Evolutionary conservation across 1,140 invertebrate genomes (phyloP), one percentile per base, ranked within the genome.

Genomic region (Cryptotermes secundus): DNA sequence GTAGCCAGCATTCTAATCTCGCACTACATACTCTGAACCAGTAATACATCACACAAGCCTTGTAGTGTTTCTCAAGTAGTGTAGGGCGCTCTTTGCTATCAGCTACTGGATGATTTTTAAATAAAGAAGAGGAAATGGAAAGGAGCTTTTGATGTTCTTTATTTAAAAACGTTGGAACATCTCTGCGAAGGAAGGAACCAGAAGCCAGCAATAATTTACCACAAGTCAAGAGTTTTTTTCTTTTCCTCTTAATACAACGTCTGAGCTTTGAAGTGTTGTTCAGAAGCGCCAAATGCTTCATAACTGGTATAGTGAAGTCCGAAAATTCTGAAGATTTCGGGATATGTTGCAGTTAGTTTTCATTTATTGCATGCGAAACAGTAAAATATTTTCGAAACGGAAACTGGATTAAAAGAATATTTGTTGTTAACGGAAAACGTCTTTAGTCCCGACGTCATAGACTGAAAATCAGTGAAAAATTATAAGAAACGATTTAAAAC

Each of bases 151-250:
- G 59, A 72, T 72, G 59, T 72, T 72, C 59, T 31, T 31, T 72
- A 72, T 72, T 72, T 72, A 72, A 72, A 72, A 72, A 72, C 59
- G 31, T n/a, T 72, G 26, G 26, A 72, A 72, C 59, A 72, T 72
- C 59, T n/a, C 59, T 72, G 59, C 59, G 59, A 72, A 72, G 59
- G 59, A 72, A 72, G 59, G 31, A 72, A 72, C 59, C 59, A 72
- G 59, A 72, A 72, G 59, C 59, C 59, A 72, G 59, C n/a, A 72
- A 72, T 72, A 72, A 72, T 72, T 72, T 72, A 72, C 59, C 59
- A 31, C 59, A 72, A 72, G 59, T 31, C 59, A 16, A 72, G 59
- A 72, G 59, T 31, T 72, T 72, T 72, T 72, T 59, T 59, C 19
- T n/a, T 59, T 59, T 42, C 19, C 45, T 49, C 6, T 49, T 49